phyloP scores from a whole-genome alignment of 2,797 vertebrate species.

The Podarcis lilfordi region DNA sequence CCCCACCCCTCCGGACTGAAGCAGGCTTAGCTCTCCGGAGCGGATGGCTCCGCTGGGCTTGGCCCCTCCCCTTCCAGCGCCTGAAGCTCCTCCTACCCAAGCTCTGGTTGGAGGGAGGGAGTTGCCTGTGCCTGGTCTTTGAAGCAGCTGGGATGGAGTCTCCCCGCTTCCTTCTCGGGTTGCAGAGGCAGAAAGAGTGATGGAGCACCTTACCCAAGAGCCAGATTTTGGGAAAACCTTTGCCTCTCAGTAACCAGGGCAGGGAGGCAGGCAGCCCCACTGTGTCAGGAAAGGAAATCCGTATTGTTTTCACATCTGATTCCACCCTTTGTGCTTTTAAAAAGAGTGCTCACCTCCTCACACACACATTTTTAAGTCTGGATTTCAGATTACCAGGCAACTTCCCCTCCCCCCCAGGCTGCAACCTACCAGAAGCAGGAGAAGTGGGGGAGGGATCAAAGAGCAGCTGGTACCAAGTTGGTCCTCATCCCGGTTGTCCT shows the following conservation, averaged over 20 bases:
- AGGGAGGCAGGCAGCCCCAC: neutral
- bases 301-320: neutral
- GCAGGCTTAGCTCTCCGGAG: neutral
- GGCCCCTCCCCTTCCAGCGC: neutral
- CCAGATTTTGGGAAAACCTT: neutral
- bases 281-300: neutral
- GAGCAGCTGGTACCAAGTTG: neutral
- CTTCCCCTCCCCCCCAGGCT: neutral
- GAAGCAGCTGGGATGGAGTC: neutral
- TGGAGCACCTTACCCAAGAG: neutral
- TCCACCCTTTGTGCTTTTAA: neutral
- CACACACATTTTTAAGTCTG: no score
- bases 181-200: neutral
- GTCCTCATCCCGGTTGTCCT: neutral
- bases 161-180: neutral
- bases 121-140: neutral
- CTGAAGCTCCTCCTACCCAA: neutral
- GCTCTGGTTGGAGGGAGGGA: no score
- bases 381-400: no score
- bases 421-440: neutral
- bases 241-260: neutral
- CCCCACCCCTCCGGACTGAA: neutral
- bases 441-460: neutral
- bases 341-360: neutral
- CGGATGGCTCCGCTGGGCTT: neutral